Evolutionary conservation across 2,797 vertebrate genomes (phyloP).

Genomic region (Tachyglossus aculeatus): DNA sequence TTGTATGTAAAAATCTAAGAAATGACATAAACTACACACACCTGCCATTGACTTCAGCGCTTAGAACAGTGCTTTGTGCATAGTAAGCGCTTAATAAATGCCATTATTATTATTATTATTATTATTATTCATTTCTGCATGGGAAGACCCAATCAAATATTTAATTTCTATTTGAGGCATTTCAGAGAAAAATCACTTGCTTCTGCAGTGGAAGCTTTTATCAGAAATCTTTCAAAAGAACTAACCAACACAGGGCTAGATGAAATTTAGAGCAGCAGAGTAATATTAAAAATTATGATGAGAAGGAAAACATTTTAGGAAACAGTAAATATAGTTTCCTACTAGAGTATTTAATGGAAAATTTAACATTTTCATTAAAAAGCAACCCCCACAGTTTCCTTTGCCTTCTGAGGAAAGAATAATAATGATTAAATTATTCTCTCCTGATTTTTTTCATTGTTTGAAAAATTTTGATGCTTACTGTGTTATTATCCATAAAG

Average conservation of each 20-base stretch:
- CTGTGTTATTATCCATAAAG: not conserved
- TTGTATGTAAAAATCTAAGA: conserved; percentile 11
- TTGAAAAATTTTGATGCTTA: conserved; percentile 14
- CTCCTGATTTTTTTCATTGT: not conserved
- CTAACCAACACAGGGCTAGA: not conserved
- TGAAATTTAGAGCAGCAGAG: conserved; percentile 11
- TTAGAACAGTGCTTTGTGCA: no score
- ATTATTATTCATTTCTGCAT: no score
- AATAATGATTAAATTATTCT: conserved; percentile 2
- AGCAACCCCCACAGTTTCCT: conserved; percentile 7
- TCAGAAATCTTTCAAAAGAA: not conserved
- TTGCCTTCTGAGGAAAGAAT: conserved; percentile 34
- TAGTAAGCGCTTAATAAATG: no score
- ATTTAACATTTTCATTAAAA: conserved; percentile 29
- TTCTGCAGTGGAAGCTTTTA: conserved; percentile 19
- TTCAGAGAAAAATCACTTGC: not conserved
- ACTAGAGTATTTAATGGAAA: conserved; percentile 18
- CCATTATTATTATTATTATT: no score
- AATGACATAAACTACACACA: not conserved
- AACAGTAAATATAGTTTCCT: not conserved
- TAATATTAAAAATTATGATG: not conserved
- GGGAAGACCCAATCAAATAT: conserved; percentile 13
- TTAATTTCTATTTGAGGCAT: conserved; percentile 15
- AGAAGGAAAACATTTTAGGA: not conserved
- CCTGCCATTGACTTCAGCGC: not conserved